Conservation (phyloP, 53 echinoderm and acorn worm species). For the Antedon mediterranea region DNA sequence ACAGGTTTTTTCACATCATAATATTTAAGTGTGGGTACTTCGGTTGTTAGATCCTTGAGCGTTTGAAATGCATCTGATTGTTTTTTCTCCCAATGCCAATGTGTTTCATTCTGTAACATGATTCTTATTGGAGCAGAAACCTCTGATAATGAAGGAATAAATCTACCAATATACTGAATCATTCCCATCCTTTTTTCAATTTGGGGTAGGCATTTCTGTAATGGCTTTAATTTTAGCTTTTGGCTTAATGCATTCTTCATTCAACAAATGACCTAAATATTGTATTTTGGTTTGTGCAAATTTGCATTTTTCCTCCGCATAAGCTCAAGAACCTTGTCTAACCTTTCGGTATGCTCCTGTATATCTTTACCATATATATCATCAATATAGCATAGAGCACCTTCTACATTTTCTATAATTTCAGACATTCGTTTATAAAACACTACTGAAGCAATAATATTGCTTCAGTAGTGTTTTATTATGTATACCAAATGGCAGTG, state of each 20-base stretch:
- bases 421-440: conserved; percentile 28
- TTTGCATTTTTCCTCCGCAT: conserved; percentile 1
- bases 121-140: conserved; percentile 4
- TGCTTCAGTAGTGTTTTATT: conserved; percentile 41
- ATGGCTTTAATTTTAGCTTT: conserved; percentile 4
- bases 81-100: conserved; percentile 3
- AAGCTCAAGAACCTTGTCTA: neutral
- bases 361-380: neutral
- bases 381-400: conserved; percentile 15
- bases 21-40: neutral
- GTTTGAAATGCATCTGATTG: neutral
- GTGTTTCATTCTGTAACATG: conserved; percentile 1
- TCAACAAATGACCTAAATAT: conserved; percentile 8
- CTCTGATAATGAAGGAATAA: conserved; percentile 9
- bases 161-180: conserved; percentile 10
- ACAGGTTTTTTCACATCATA: neutral
- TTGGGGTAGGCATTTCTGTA: neutral
- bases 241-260: neutral
- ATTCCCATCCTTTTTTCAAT: conserved; percentile 12
- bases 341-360: neutral
- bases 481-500: conserved; percentile 35
- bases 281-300: neutral
- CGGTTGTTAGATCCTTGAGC: neutral
- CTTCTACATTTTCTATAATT: conserved; percentile 24
- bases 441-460: conserved; percentile 40